Evolutionary conservation across 1,140 invertebrate genomes (phyloP).

Genomic region (Dolichoris vasculosae): DNA sequence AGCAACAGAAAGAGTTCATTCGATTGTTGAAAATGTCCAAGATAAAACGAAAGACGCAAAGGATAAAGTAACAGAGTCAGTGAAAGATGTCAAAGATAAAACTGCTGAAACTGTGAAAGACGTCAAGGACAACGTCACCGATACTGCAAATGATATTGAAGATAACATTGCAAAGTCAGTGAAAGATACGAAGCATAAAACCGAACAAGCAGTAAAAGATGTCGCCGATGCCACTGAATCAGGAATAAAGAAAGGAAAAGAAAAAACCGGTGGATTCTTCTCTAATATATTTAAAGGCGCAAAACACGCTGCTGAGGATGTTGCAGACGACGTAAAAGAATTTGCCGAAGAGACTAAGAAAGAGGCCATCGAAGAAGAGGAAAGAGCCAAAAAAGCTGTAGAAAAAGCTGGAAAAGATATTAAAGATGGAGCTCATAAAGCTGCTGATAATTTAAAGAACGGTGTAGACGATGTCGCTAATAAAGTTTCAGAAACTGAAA

Average conservation of each 20-base stretch:
- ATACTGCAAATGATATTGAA: constrained; percentile 15
- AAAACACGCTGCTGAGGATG: constrained; percentile 51
- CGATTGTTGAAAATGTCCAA: no score
- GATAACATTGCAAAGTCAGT: constrained; percentile 15
- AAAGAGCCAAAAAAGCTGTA: constrained; percentile 47
- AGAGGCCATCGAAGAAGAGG: constrained; percentile 51
- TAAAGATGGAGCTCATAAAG: constrained; percentile 35
- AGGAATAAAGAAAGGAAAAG: constrained; percentile 53
- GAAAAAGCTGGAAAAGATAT: constrained; percentile 53
- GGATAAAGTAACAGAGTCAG: no score
- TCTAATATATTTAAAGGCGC: constrained; percentile 59
- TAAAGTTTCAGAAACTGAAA: neutral
- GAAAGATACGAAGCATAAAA: neutral
- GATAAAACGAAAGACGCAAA: no score
- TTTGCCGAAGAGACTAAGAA: constrained; percentile 42
- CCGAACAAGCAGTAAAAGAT: neutral
- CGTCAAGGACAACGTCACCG: no score
- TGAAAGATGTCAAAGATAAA: constrained; percentile 12
- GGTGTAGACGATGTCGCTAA: neutral
- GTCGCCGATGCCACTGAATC: neutral
- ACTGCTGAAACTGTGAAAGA: no score
- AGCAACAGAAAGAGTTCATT: no score
- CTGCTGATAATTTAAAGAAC: constrained; percentile 28
- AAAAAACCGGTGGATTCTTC: constrained; percentile 55
- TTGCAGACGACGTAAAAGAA: constrained; percentile 1